Base-by-base conservation (phyloP, 1,140 invertebrate genomes). In the Mactra quadrangularis region DNA sequence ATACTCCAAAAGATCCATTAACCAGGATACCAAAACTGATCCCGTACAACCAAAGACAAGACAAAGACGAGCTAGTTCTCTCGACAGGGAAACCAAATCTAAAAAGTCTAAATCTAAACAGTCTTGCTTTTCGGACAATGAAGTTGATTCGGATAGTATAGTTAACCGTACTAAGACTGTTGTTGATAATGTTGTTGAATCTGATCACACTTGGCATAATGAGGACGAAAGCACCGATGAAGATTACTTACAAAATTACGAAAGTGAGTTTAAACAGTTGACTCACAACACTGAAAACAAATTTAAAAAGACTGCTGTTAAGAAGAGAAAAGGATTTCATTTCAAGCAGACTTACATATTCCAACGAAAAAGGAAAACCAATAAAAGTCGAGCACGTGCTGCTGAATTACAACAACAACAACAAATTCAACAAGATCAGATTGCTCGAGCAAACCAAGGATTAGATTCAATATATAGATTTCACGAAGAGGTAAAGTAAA, bases 331-430 rank as follows among this genome's bases (percentile, higher is more conserved):
- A 52, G 33, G 70, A 4, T 82, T 82, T 38, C 66, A 81, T 29
- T 82, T 82, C 41, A 71, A 82, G 41, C 79, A 82, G 35, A 82
- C 72, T 27, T 82, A 82, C 25, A 82, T 82, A 25, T 82, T 82
- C 41, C 79, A 82, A 55, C 50, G 60, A 45, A 82, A 82, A 55
- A 55, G 79, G 9, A 82, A 45, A 33, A 3, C 19, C 7, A 70
- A 71, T 19, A 71, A 76, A 62, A 31, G 47, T 7, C 35, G 55
- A 74, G 71, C 52, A 6, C 31, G 71, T 35, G 71, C 31, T 1
- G n/a, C 25, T 22, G 25, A 59, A 29, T 22, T 15, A 59, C 22
- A 29, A 59, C 55, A 31, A 29, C n/a, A 25, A 17, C 29, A 70
- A 47, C 7, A 17, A 47, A 19, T 50, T 25, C n/a, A n/a, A n/a